phyloP scores from a whole-genome alignment of 2,113 vertebrate species.

The Chinchilla lanigera region DNA sequence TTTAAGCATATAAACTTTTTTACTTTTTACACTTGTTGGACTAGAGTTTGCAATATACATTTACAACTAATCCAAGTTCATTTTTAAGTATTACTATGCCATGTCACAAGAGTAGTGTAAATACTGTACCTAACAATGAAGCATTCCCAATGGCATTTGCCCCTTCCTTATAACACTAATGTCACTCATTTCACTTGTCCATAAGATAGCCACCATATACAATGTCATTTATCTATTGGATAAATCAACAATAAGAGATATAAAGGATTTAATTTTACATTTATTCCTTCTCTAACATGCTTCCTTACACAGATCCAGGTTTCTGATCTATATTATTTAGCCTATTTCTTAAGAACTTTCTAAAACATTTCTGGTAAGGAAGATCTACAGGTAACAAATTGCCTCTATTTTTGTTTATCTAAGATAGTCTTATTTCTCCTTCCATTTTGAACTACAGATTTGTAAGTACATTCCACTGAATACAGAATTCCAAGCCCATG shows the following conservation, averaged over 20 bases:
- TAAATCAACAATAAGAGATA: constrained; percentile 25
- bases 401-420: background rate
- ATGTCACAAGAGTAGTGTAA: background rate
- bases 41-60: background rate
- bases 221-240: background rate
- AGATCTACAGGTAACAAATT: background rate
- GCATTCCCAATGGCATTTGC: background rate
- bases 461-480: background rate
- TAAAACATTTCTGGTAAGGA: background rate
- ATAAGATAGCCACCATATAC: background rate
- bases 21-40: background rate
- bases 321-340: background rate
- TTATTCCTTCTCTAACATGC: background rate
- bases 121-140: background rate
- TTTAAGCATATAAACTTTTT: background rate
- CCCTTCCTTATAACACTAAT: background rate
- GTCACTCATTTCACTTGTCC: background rate
- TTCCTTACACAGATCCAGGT: background rate
- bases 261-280: background rate
- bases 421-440: background rate
- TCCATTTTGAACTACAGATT: background rate
- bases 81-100: constrained; percentile 14
- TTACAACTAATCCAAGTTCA: constrained; percentile 13
- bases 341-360: background rate
- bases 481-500: background rate